These are phyloP conservation scores for Pipistrellus kuhlii DNA, from an alignment of 2,797 vertebrate species.

Conservation along the genomic window DNA sequence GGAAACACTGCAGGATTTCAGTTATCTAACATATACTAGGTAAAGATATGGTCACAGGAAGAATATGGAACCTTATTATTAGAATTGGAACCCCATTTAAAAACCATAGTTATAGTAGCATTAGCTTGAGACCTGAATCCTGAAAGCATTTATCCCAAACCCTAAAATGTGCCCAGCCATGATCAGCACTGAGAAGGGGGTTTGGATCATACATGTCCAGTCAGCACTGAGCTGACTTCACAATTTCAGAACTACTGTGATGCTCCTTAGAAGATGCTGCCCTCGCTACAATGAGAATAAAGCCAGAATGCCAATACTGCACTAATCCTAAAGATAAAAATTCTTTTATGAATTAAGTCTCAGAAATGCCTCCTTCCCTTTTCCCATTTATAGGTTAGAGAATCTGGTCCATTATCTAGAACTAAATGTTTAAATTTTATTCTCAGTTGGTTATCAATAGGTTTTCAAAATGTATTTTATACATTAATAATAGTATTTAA, in stretches of 20 bases:
- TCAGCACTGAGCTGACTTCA: background rate
- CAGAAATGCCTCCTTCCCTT: conserved; percentile 6
- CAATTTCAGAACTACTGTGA: background rate
- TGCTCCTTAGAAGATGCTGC: background rate
- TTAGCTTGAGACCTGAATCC: background rate
- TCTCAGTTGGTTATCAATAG: background rate
- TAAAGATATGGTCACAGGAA: background rate
- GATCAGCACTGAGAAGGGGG: background rate
- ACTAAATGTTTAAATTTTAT: background rate
- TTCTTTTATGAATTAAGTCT: background rate
- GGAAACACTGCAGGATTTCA: background rate
- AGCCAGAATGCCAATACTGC: background rate
- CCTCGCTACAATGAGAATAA: background rate
- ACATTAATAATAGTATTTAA: background rate
- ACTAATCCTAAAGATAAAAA: background rate
- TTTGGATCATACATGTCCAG: too few relatives aligned
- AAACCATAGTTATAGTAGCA: background rate
- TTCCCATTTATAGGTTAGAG: conserved; percentile 1
- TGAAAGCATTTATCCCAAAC: background rate
- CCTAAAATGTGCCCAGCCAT: background rate
- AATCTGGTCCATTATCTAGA: background rate
- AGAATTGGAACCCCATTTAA: background rate
- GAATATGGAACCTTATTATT: background rate
- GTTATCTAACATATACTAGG: background rate
- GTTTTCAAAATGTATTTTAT: background rate